Conservation (phyloP, 2,797 vertebrate genomes). For the Squalus acanthias region DNA sequence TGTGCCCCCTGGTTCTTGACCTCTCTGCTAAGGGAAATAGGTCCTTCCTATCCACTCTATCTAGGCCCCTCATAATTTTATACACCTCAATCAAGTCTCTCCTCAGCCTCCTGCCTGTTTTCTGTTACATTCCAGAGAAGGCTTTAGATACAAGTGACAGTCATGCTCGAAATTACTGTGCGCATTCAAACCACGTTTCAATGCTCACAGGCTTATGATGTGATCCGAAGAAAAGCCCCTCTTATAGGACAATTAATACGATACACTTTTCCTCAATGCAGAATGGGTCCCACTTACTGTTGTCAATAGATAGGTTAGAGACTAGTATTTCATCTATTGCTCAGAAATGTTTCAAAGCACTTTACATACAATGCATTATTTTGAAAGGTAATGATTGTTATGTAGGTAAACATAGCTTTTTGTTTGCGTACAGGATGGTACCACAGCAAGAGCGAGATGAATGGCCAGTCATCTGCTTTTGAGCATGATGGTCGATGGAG, state of each 20-base stretch:
- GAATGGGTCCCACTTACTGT: background rate
- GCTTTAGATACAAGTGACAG: background rate
- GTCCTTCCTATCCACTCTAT: no score
- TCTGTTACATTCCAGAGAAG: background rate
- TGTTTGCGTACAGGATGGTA: background rate
- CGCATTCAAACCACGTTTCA: background rate
- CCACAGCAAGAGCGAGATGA: background rate
- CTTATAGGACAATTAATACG: background rate
- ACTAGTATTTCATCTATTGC: background rate
- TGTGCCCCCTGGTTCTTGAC: no score
- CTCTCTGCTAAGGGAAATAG: no score
- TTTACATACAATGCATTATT: background rate
- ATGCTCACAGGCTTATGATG: background rate
- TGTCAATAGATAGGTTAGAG: background rate
- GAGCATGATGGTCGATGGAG: background rate
- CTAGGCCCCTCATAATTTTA: no score
- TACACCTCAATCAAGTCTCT: no score
- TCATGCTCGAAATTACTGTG: background rate
- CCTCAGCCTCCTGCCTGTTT: background rate
- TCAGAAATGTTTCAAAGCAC: background rate
- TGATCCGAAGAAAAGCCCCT: background rate
- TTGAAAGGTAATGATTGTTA: background rate
- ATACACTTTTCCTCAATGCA: background rate
- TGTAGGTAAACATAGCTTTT: no score
- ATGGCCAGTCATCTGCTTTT: background rate